phyloP scores from a whole-genome alignment of 2,113 vertebrate species.

The Sylvia atricapilla region DNA sequence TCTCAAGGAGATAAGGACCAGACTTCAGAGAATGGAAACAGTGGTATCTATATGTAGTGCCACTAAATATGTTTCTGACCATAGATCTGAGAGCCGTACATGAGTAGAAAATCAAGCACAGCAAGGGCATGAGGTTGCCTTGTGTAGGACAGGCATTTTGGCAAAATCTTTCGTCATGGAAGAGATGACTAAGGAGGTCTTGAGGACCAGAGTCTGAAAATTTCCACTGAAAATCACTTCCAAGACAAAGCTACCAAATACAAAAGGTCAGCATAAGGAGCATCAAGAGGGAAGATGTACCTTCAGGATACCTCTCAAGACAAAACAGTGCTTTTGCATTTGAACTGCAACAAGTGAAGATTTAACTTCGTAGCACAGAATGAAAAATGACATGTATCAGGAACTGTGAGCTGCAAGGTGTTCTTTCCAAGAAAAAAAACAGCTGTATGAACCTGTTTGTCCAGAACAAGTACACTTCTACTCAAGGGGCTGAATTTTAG shows the following conservation, averaged over 20 bases:
- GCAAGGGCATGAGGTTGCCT: neutral
- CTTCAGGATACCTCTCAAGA: neutral
- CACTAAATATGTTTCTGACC: neutral
- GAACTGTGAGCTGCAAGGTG: neutral
- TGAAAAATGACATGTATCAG: neutral
- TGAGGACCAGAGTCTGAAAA: neutral
- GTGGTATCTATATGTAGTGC: neutral
- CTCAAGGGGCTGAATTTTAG: neutral
- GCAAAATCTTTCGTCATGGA: neutral
- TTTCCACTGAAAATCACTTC: neutral
- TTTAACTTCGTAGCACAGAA: neutral
- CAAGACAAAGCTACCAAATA: neutral
- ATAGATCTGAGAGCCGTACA: rapidly evolving
- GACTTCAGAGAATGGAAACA: neutral
- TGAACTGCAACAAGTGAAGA: neutral
- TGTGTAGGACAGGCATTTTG: neutral
- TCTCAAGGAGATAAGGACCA: neutral
- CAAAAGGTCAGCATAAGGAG: neutral
- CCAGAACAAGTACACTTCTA: neutral
- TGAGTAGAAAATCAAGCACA: neutral
- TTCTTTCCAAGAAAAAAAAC: neutral
- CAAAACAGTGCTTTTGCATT: neutral
- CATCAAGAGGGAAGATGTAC: neutral
- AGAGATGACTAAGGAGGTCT: neutral
- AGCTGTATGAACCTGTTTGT: neutral